Conservation (phyloP, 2,888 invertebrate genomes). For the Cyrtodaria siliqua region DNA sequence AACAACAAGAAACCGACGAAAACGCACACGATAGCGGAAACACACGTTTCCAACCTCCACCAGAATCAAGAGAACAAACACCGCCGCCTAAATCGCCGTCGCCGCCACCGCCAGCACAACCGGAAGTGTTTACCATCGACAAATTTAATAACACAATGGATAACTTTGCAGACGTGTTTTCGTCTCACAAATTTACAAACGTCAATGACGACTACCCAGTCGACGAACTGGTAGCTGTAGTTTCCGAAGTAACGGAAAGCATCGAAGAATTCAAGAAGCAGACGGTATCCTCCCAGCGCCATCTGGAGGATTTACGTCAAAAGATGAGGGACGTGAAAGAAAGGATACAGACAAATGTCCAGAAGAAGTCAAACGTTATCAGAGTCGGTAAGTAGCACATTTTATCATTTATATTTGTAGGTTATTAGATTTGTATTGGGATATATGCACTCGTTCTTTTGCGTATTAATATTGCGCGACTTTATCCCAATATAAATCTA, state of each 20-base stretch:
- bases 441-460: too few species aligned
- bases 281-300: constrained; percentile 68
- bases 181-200: constrained; percentile 65
- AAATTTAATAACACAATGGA: constrained; percentile 70
- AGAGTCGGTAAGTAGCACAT: constrained; percentile 61
- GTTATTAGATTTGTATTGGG: too few species aligned
- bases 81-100: constrained; percentile 6
- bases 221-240: constrained; percentile 72
- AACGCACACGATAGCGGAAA: constrained; percentile 1
- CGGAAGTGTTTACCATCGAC: constrained; percentile 68
- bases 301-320: constrained; percentile 70
- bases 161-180: constrained; percentile 67
- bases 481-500: neutral
- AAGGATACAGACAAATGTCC: constrained; percentile 72
- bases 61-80: constrained; percentile 1
- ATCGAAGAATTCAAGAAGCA: constrained; percentile 76
- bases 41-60: constrained; percentile 4
- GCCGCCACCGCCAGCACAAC: constrained; percentile 38
- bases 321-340: constrained; percentile 75
- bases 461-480: neutral
- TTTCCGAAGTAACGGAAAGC: constrained; percentile 65
- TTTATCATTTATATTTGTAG: constrained; percentile 3
- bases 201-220: constrained; percentile 75
- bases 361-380: constrained; percentile 70
- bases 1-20: constrained; percentile 5